Evolutionary conservation across 2,888 invertebrate species (phyloP).

Genomic region (Ophioninae sp.): DNA sequence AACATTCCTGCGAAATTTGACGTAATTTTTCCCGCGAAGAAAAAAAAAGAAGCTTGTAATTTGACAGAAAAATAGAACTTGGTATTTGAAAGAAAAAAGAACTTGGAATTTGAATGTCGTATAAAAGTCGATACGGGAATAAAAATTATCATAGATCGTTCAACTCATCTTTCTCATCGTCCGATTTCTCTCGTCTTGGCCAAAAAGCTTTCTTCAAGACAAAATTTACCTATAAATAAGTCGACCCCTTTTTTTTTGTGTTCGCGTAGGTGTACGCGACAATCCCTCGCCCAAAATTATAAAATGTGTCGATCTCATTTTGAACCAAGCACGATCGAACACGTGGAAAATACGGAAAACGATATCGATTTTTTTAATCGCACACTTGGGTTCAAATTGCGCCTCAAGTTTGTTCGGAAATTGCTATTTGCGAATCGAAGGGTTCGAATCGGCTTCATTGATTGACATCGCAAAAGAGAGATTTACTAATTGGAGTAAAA

Average conservation of each 20-base stretch:
- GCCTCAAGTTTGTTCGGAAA: not conserved
- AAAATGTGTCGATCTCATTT: not conserved
- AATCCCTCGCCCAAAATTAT: constrained; percentile 28
- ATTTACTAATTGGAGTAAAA: not conserved
- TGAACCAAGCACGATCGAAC: no score
- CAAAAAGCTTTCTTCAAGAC: constrained; percentile 43
- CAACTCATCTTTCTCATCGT: constrained; percentile 21
- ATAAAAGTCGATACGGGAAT: not conserved
- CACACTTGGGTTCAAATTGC: not conserved
- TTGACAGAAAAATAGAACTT: not conserved
- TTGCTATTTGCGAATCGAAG: not conserved
- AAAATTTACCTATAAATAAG: constrained; percentile 56
- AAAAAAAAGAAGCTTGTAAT: not conserved
- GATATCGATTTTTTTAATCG: not conserved
- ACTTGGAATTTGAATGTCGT: not conserved
- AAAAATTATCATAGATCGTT: not conserved
- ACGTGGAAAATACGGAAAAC: not conserved
- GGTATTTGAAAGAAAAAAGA: not conserved
- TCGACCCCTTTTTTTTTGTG: constrained; percentile 51
- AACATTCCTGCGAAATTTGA: not conserved
- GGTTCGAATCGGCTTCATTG: not conserved
- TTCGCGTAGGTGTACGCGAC: constrained; percentile 38
- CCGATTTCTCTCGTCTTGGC: constrained; percentile 35
- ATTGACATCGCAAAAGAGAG: not conserved
- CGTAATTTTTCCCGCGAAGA: not conserved